phyloP scores from a whole-genome alignment of 35 echinoderm and acorn worm genomes.

The Ophiothrix spiculata region DNA sequence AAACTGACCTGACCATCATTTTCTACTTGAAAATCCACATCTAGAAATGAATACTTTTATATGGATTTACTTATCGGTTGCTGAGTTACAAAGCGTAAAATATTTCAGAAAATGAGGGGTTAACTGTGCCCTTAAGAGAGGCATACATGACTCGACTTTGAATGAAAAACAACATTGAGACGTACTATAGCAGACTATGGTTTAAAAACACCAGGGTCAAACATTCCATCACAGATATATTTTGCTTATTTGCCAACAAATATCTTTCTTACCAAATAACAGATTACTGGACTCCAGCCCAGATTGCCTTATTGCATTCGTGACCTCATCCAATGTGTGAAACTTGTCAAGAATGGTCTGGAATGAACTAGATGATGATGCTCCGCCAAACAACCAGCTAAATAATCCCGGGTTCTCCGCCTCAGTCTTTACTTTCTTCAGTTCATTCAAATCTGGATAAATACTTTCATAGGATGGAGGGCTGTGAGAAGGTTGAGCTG shows the following conservation, averaged over 20 bases:
- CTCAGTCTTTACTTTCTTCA: background rate
- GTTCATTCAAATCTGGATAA: constrained; percentile 40
- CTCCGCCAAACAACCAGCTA: constrained; percentile 4
- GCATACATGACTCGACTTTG: too few relatives aligned
- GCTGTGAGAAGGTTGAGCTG: background rate
- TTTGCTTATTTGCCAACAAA: constrained; percentile 2
- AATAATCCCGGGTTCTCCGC: background rate
- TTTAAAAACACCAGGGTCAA: background rate
- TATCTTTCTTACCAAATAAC: constrained; percentile 74
- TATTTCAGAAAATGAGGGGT: too few relatives aligned
- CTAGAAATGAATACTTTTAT: too few relatives aligned
- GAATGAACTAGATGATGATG: constrained; percentile 14
- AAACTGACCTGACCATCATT: too few relatives aligned
- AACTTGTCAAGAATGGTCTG: constrained; percentile 75
- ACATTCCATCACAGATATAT: too few relatives aligned
- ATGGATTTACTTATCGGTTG: too few relatives aligned
- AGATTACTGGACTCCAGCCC: constrained; percentile 92
- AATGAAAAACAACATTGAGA: too few relatives aligned
- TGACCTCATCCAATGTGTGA: constrained; percentile 75
- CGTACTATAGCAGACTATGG: background rate
- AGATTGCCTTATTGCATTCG: constrained; percentile 56
- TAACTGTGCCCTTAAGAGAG: too few relatives aligned
- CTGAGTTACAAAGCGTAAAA: too few relatives aligned
- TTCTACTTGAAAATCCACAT: too few relatives aligned
- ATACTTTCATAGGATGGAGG: constrained; percentile 45